A percentile compares a stretch with the other conserved stretches of the same genome.
Conservation (phyloP, 2,113 vertebrate species). For the Tachycineta bicolor region DNA sequence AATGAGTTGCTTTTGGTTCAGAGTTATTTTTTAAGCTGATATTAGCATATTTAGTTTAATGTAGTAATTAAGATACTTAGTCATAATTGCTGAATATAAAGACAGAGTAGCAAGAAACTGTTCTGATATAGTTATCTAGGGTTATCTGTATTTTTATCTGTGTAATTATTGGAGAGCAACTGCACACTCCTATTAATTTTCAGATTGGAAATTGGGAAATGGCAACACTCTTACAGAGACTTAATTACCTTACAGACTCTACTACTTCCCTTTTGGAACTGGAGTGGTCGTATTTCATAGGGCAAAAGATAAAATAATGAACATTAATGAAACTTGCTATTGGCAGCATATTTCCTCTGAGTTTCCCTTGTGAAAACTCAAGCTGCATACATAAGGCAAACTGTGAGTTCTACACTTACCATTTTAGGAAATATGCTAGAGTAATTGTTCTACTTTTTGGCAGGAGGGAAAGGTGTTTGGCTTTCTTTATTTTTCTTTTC, state of each 20-base stretch:
- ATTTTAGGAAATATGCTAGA: not conserved
- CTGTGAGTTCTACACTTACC: not conserved
- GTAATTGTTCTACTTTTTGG: not conserved
- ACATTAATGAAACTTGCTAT: not conserved
- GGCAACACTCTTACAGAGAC: not conserved
- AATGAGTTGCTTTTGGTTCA: not conserved
- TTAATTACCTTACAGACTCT: not conserved
- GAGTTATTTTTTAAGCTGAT: not conserved
- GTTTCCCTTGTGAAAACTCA: not conserved
- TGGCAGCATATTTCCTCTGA: not conserved
- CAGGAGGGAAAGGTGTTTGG: rapidly evolving
- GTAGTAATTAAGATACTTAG: not conserved
- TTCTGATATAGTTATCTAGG: not conserved
- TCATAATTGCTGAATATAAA: not conserved
- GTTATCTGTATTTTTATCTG: not conserved
- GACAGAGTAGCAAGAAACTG: not conserved
- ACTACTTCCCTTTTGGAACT: not conserved
- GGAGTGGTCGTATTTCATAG: not conserved
- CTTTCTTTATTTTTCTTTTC: not conserved
- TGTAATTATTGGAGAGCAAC: not conserved
- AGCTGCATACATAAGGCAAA: not conserved
- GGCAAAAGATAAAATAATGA: not conserved
- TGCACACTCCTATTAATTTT: not conserved
- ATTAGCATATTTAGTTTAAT: not conserved
- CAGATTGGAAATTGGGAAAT: not conserved